Percentiles rank a stretch among this genome's conserved stretches.
Conservation (phyloP, 2,888 invertebrate genomes). For the Eupeodes latifasciatus region DNA sequence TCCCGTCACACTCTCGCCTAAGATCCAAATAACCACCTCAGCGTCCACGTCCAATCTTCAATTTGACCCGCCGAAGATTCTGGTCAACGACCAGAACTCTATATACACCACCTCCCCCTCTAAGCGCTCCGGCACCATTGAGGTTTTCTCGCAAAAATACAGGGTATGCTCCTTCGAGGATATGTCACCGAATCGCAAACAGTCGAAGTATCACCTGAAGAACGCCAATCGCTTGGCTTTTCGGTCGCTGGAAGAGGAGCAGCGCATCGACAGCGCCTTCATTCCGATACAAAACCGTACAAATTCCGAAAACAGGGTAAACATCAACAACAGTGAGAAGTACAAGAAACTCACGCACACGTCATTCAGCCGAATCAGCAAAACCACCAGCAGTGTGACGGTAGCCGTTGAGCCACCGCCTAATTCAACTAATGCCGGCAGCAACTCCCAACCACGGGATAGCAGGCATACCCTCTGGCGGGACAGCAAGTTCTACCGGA, state of each 20-base stretch:
- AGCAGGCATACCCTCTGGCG: conserved; percentile 83
- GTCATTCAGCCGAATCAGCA: conserved; percentile 82
- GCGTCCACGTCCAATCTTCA: conserved; percentile 78
- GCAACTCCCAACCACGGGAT: conserved; percentile 77
- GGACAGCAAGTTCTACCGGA: conserved; percentile 84
- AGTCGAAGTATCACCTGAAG: conserved; percentile 80
- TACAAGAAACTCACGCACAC: conserved; percentile 84
- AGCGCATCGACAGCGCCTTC: conserved; percentile 84
- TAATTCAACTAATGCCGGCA: conserved; percentile 37
- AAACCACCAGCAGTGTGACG: conserved; percentile 80
- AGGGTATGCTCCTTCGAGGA: conserved; percentile 84
- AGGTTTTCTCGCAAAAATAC: conserved; percentile 84
- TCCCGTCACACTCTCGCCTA: conserved; percentile 83
- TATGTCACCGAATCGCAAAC: conserved; percentile 82
- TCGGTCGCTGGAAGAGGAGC: conserved; percentile 84
- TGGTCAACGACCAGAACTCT: conserved; percentile 84
- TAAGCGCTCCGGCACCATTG: conserved; percentile 83
- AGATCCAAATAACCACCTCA: conserved; percentile 81
- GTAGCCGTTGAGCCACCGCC: conserved; percentile 77
- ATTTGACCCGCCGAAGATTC: conserved; percentile 84
- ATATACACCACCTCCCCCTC: conserved; percentile 84
- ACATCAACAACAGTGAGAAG: conserved; percentile 83
- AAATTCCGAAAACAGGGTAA: conserved; percentile 83
- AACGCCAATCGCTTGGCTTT: conserved; percentile 83
- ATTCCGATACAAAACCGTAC: conserved; percentile 83